phyloP scores from a whole-genome alignment of 2,797 vertebrate species.

The Columba guinea region DNA sequence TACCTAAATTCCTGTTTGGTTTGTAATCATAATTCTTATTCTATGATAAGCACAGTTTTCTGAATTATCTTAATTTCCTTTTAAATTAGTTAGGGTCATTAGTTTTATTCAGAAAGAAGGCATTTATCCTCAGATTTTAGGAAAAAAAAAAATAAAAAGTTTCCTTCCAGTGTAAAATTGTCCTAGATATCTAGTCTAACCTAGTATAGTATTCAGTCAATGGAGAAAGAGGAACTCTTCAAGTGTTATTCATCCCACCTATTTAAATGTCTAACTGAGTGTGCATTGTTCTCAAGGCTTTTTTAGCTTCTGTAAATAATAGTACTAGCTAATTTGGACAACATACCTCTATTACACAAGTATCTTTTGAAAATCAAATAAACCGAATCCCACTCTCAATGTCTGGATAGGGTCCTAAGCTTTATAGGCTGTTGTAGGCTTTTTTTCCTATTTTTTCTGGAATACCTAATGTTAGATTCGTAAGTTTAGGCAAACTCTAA shows the following conservation, averaged over 20 bases:
- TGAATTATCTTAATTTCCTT: background rate
- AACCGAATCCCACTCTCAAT: background rate
- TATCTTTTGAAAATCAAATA: background rate
- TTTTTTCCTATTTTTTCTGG: background rate
- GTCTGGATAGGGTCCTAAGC: background rate
- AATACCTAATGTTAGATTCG: background rate
- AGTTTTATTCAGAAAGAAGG: background rate
- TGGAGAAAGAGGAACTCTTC: background rate
- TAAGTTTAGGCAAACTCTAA: background rate
- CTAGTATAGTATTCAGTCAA: background rate
- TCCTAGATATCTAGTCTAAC: background rate
- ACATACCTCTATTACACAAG: background rate
- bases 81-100: background rate
- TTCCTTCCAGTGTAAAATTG: background rate
- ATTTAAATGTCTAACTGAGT: background rate
- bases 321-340: background rate
- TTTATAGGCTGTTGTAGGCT: background rate
- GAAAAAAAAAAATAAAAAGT: fast-evolving
- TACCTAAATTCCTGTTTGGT: background rate
- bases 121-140: background rate
- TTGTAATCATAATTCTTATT: background rate
- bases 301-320: background rate
- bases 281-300: background rate
- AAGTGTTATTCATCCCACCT: background rate
- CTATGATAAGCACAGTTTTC: background rate